Evolutionary conservation across 2,797 vertebrate genomes (phyloP), one percentile per base, ranked within the genome.

Genomic region (Garrulus glandarius): DNA sequence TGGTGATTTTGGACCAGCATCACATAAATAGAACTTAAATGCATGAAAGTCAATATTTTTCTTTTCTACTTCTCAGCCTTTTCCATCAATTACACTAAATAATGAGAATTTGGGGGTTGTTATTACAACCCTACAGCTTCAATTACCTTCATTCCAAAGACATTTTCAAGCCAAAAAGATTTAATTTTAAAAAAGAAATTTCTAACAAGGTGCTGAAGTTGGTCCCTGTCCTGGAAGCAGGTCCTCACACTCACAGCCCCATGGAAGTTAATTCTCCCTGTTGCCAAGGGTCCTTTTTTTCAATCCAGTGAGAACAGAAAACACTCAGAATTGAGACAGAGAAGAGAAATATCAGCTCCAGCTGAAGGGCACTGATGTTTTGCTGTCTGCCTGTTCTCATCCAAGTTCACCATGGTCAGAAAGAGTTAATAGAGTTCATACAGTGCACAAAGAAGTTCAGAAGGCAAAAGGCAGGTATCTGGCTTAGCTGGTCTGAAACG

Each of bases 11-110:
- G 89, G 93, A 82, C 63, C 71, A 63, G 30, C 27, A 69, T 94
- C 74, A 92, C 49, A 89, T 57, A 95, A 93, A 96, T 84, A 92
- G 91, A 95, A 89, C 74, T 71, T 72, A 90, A 92, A 92, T 37
- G 80, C 56, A 60, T 19, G 22, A 92, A 95, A 82, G 59, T 79
- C 59, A 95, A 24, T 71, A 92, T 94, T 92, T 97, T 92, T 37
- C 23, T 64, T 84, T 95, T 63, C 88, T 64, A 53, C 43, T 50
- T 88, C n/a, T 50, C 74, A 82, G 49, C 12, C 55, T 89, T 92
- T 96, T 49, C 76, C 36, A 5, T 76, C 68, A 84, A 56, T 95
- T 84, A 90, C 69, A 41, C 37, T 81, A 49, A 94, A 95, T 91
- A 85, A 89, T 21, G 75, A 95, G 84, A 50, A 92, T 87, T 30